Base-by-base conservation (phyloP, 2,888 invertebrate species). In the Galerucella calmariensis region DNA sequence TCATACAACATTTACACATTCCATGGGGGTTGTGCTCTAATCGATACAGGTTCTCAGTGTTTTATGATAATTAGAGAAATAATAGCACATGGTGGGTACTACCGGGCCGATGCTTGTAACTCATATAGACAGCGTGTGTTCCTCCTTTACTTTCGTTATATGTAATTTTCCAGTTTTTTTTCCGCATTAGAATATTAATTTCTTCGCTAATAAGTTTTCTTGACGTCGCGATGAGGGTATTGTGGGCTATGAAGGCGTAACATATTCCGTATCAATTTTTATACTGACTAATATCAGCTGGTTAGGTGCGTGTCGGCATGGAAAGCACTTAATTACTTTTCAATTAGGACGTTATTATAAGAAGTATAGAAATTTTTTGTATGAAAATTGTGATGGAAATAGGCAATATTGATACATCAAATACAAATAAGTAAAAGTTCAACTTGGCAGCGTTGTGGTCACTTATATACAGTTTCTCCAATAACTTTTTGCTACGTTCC, bases 1-100 rank as follows among this genome's bases (percentile, higher is more conserved):
- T 48, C 58, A 48, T 66, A 35, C 48, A 53, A 2, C 58, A 67
- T 24, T 72, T 72, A 53, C 44, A 67, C 12, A 41, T 75, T 68
- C 66, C 69, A 75, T 75, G 70, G 70, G 75, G 75, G 75, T 73
- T 75, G 62, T 58, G 67, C 70, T 67, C 67, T 48, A 70, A 71
- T 53, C 27, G 62, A 35, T 71, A 71, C 66, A 24, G 59, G 67
- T 73, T 69, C 69, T 66, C 51, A 65, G 66, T 66, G 73, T 69
- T 56, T 46, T 35, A 67, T 71, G 63, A 63, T 71, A 70, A 74
- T 74, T 74, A 71, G 62, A 59, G 27, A 74, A 71, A 67, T 71
- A 67, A 59, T 63, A 65, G 58, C 72, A 72, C 66, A 66, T 59
- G 72, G 66, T 58, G 58, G 41, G 35, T 41, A 35, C 41, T 62